These are phyloP conservation scores for Alviniconcha marisindica DNA, from an alignment of 1,140 invertebrate species.

Conservation along the genomic window DNA sequence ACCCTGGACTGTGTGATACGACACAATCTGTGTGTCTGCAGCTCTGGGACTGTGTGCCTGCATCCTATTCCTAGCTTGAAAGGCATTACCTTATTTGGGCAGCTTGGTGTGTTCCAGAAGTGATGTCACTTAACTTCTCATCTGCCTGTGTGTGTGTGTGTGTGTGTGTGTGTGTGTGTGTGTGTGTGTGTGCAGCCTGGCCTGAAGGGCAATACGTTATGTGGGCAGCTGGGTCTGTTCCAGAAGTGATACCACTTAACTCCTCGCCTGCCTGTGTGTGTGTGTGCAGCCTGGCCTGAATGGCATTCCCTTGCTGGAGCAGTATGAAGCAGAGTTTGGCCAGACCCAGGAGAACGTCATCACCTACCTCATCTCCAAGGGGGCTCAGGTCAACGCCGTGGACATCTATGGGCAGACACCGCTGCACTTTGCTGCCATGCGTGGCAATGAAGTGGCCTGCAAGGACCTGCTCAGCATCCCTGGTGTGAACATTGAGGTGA, in stretches of 20 bases:
- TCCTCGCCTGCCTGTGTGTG: background rate
- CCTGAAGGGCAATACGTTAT: constrained; percentile 26
- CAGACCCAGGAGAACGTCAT: constrained; percentile 64
- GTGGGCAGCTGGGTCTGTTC: background rate
- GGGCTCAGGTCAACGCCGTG: constrained; percentile 74
- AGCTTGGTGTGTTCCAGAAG: too few species aligned
- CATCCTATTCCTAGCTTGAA: too few species aligned
- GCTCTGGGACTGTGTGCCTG: too few species aligned
- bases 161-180: background rate
- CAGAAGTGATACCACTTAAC: too few species aligned
- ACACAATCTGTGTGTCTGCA: too few species aligned
- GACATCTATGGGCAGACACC: constrained; percentile 77
- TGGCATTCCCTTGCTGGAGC: constrained; percentile 25
- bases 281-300: constrained; percentile 38
- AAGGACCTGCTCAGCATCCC: constrained; percentile 69
- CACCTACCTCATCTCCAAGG: constrained; percentile 70
- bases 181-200: constrained; percentile 28
- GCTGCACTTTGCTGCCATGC: constrained; percentile 78
- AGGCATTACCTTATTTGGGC: too few species aligned
- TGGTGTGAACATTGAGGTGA: constrained; percentile 63
- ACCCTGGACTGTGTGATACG: too few species aligned
- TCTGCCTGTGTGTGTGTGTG: background rate
- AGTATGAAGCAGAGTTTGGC: constrained; percentile 32
- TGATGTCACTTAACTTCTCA: too few species aligned
- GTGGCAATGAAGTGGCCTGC: constrained; percentile 76